Conservation (phyloP, 2,113 vertebrate genomes). For the Tachuris rubrigastra region DNA sequence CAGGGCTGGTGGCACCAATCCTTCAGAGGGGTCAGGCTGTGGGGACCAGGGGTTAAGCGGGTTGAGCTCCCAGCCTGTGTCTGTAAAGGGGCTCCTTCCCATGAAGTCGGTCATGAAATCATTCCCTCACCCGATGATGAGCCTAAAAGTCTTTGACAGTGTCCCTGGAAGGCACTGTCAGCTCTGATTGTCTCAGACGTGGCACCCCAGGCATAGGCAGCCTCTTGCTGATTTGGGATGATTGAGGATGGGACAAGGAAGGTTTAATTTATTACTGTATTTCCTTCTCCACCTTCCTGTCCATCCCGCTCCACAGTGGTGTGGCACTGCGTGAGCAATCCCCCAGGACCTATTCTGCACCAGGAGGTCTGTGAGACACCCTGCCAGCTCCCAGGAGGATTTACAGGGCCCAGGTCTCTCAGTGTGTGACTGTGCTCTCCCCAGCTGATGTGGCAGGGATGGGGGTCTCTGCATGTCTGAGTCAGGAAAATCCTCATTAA, state of each 20-base stretch:
- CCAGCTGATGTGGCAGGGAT: rapidly evolving
- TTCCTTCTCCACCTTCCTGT: background rate
- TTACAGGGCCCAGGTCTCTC: background rate
- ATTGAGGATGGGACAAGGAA: background rate
- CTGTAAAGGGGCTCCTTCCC: background rate
- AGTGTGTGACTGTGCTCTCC: background rate
- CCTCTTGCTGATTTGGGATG: background rate
- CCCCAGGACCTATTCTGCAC: background rate
- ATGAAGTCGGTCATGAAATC: background rate
- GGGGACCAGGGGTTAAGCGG: background rate
- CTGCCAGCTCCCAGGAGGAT: background rate
- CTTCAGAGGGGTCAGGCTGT: background rate
- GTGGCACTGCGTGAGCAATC: background rate
- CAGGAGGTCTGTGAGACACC: rapidly evolving
- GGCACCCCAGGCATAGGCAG: background rate
- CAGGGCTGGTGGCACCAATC: background rate
- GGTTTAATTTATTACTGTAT: background rate
- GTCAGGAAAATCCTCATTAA: background rate
- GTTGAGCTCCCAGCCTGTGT: background rate
- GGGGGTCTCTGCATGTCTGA: background rate
- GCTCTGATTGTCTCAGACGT: constrained; percentile 1
- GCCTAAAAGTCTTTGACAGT: constrained; percentile 23
- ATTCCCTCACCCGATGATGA: background rate
- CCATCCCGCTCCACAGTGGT: rapidly evolving
- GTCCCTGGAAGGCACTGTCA: background rate